Conservation (phyloP, 2,797 vertebrate species). For the Falco rusticolus region DNA sequence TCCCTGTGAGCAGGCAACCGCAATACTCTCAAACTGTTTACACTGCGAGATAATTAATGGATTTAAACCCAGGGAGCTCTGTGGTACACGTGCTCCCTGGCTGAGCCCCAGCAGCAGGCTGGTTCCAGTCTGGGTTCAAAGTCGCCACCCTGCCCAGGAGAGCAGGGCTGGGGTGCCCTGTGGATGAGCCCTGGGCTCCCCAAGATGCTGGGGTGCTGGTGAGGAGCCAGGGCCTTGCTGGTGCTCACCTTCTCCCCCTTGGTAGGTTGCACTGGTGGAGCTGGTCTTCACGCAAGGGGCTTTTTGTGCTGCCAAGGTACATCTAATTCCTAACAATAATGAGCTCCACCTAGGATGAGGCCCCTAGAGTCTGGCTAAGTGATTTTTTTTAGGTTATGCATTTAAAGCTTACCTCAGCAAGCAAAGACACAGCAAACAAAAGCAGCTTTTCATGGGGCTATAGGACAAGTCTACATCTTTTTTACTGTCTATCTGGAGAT, state of each 20-base stretch:
- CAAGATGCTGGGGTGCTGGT: rapidly evolving
- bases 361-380: neutral
- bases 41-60: conserved; percentile 43
- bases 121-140: neutral
- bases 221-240: too few relatives aligned
- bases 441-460: neutral
- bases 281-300: neutral
- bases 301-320: neutral
- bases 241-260: neutral
- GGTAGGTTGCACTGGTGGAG: neutral
- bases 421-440: neutral
- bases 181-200: neutral
- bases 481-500: neutral
- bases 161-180: neutral
- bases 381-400: neutral
- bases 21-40: conserved; percentile 45
- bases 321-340: neutral
- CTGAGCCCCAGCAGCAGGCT: neutral
- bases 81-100: conserved; percentile 15
- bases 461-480: neutral
- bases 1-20: neutral
- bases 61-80: conserved; percentile 9
- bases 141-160: neutral
- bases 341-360: neutral
- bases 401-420: neutral